These are phyloP conservation scores for Odontomyia ornata DNA, from an alignment of 2,888 invertebrate genomes.

Conservation along the genomic window DNA sequence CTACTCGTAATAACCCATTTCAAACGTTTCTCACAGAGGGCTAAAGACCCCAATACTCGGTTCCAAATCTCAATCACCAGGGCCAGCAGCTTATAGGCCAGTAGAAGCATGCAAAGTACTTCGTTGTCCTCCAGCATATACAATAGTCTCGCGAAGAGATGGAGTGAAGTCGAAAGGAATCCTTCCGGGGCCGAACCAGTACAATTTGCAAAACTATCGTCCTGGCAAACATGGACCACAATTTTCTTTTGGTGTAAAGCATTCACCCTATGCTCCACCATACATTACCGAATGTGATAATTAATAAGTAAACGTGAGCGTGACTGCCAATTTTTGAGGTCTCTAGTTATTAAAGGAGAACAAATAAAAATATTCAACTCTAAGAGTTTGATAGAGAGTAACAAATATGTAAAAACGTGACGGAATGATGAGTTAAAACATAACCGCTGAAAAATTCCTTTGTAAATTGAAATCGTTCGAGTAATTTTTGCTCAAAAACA, in stretches of 20 bases:
- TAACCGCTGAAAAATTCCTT: neutral
- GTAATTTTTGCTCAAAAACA: neutral
- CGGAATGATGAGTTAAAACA: neutral
- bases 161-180: conserved; percentile 45
- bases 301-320: conserved; percentile 38
- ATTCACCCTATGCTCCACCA: conserved; percentile 59
- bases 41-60: conserved; percentile 44
- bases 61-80: conserved; percentile 55
- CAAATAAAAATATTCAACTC: neutral
- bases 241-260: conserved; percentile 60
- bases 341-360: conserved; percentile 2
- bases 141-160: conserved; percentile 53
- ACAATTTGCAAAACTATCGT: conserved; percentile 57
- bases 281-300: conserved; percentile 62
- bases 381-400: neutral
- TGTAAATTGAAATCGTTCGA: neutral
- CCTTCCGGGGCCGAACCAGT: conserved; percentile 59
- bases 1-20: neutral
- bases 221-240: conserved; percentile 57
- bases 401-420: neutral
- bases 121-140: conserved; percentile 56
- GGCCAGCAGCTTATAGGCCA: conserved; percentile 60
- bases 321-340: conserved; percentile 9
- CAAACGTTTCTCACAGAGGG: conserved; percentile 49
- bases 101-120: conserved; percentile 54